Base-by-base conservation (phyloP, 2,113 vertebrate species). In the Chascanopsetta lugubris region DNA sequence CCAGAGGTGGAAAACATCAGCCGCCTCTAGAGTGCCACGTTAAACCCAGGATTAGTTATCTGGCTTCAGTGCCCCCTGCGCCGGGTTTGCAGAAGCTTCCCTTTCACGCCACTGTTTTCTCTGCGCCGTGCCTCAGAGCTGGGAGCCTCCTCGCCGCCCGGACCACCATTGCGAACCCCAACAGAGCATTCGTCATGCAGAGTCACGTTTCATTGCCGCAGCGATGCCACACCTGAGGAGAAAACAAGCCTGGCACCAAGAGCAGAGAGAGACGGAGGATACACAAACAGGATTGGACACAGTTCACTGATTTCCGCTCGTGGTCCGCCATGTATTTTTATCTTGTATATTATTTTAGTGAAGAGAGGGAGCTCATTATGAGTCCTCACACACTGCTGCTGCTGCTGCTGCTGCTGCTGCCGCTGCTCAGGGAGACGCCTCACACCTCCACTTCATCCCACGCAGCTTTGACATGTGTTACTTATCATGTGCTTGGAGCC, bases 91-190 rank as follows among this genome's bases (percentile, higher is more conserved):
- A 74, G 30, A 76, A 30, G 51, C 22, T 83, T 86, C 75, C 7
- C 3, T 84, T 87, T 87, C 80, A 85, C 54, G 8, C 51, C 32
- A 8, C 17, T 86, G 82, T 86, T 86, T 83, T 84, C 64, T 69
- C 78, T 79, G 45, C 22, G 1, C 42, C 36, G 8, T 36, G n/a
- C 0, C 13, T 20, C 13, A 3, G 8, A 34, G 47, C 59, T 21
- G n/a, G 38, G 40, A 80, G 34, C 74, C 61, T 17, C 51, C 1
- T 15, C 8, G 1, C n/a, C 3, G 3, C 58, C 1, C 0, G n/a
- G 72, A 75, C 79, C 72, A 57, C 74, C 77, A 1, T 38, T 9
- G 6, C 56, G 8, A 68, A 61, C 46, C 59, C 61, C 69, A 82
- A 73, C 78, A 71, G 50, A 0, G 29, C 70, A 78, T 83, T 81